Evolutionary conservation across 2,888 invertebrate genomes (phyloP).

Genomic region (Sesamia inferens): DNA sequence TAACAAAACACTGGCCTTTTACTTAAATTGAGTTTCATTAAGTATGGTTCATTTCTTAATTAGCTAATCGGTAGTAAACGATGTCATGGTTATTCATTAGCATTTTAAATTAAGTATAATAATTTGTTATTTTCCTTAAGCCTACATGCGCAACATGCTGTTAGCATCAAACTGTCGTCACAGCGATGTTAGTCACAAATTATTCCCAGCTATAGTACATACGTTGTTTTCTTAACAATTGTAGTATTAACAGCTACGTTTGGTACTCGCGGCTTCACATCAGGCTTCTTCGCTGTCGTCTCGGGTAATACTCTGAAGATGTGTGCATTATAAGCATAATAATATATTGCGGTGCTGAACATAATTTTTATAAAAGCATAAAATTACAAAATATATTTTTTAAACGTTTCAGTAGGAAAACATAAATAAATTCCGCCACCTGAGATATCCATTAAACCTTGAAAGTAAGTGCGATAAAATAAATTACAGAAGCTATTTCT

Average conservation of each 20-base stretch:
- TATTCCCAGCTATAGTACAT: constrained; percentile 75
- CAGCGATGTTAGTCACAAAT: constrained; percentile 63
- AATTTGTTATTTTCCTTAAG: constrained; percentile 36
- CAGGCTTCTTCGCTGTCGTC: constrained; percentile 76
- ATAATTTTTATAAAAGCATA: constrained; percentile 40
- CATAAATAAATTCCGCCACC: constrained; percentile 55
- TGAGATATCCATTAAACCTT: constrained; percentile 41
- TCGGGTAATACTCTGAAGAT: constrained; percentile 82
- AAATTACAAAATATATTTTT: constrained; percentile 27
- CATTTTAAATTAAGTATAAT: constrained; percentile 10
- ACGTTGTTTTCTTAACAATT: constrained; percentile 79
- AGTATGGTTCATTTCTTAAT: not conserved
- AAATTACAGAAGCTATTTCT: constrained; percentile 31
- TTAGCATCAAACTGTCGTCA: constrained; percentile 52
- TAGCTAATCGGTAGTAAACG: constrained; percentile 20
- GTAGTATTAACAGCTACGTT: constrained; percentile 76
- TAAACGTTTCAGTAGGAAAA: constrained; percentile 22
- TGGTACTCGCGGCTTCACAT: constrained; percentile 71
- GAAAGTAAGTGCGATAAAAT: constrained; percentile 41
- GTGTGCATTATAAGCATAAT: constrained; percentile 71
- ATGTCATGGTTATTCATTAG: not conserved
- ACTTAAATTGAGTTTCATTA: not conserved
- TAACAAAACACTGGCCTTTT: not conserved
- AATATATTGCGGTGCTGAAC: constrained; percentile 56
- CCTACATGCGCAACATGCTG: constrained; percentile 63